Percentiles rank a stretch among this genome's conserved stretches.
Conservation (phyloP, 1,140 invertebrate species). For the Anadara kagoshimensis region DNA sequence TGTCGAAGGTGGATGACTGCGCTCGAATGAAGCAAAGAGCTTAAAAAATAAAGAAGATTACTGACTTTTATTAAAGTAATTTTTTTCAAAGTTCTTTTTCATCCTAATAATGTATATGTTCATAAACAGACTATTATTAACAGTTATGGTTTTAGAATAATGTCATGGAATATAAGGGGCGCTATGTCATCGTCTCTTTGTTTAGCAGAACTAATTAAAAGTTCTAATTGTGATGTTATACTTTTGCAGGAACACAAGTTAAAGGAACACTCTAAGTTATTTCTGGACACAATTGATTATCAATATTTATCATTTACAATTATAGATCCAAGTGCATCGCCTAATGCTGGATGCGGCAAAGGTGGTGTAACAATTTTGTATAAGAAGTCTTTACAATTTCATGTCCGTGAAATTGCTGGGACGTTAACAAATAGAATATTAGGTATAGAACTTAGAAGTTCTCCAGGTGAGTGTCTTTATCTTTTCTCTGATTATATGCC, state of each 20-base stretch:
- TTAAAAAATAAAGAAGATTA: background rate
- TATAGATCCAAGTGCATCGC: background rate
- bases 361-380: background rate
- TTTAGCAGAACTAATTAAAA: background rate
- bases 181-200: conserved; percentile 7
- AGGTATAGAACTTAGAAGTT: conserved; percentile 5
- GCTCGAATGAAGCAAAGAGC: background rate
- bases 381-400: background rate
- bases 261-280: background rate
- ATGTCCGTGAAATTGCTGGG: conserved; percentile 1
- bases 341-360: background rate
- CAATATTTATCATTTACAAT: background rate
- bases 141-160: background rate
- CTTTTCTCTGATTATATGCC: conserved; percentile 2
- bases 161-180: conserved; percentile 15
- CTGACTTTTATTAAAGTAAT: background rate
- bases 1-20: conserved; percentile 16
- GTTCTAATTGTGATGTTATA: background rate
- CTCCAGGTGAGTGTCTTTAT: background rate
- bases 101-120: background rate
- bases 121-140: background rate
- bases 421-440: background rate
- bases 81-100: background rate
- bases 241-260: conserved; percentile 6
- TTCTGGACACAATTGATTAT: conserved; percentile 2